Evolutionary conservation across 2,888 invertebrate genomes (phyloP).

Genomic region (Xanthia icteritia): DNA sequence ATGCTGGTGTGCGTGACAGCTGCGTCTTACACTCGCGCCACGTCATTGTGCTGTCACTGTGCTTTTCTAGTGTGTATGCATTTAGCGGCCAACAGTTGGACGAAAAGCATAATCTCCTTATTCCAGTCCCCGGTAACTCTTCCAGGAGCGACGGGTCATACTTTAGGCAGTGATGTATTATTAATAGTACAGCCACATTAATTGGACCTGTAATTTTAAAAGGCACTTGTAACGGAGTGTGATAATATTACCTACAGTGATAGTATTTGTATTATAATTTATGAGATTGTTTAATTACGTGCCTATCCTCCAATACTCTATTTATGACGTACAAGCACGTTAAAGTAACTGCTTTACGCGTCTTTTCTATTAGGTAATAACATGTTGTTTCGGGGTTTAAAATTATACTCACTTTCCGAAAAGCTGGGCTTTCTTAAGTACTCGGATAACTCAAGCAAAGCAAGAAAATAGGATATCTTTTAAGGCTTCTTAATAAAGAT

Average conservation of each 20-base stretch:
- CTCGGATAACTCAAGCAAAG: neutral
- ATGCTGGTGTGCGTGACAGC: no score
- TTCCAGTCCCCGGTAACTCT: no score
- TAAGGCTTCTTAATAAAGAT: neutral
- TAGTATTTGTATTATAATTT: no score
- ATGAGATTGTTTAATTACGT: constrained; percentile 25
- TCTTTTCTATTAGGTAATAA: neutral
- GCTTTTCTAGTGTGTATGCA: no score
- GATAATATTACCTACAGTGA: constrained; percentile 1
- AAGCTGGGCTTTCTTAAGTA: neutral
- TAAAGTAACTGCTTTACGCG: neutral
- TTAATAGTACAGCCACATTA: neutral
- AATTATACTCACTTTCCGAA: neutral
- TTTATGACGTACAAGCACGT: constrained; percentile 5
- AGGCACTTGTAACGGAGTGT: neutral
- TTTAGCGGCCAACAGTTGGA: no score
- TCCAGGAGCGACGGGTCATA: no score
- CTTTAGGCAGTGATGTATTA: neutral
- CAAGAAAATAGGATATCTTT: neutral
- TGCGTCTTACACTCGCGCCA: no score
- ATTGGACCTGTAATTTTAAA: neutral
- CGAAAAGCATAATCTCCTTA: no score
- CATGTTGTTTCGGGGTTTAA: neutral
- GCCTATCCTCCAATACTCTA: neutral
- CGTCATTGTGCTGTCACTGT: no score